Conservation (phyloP, 2,797 vertebrate species). For the Intellagama lesueurii region DNA sequence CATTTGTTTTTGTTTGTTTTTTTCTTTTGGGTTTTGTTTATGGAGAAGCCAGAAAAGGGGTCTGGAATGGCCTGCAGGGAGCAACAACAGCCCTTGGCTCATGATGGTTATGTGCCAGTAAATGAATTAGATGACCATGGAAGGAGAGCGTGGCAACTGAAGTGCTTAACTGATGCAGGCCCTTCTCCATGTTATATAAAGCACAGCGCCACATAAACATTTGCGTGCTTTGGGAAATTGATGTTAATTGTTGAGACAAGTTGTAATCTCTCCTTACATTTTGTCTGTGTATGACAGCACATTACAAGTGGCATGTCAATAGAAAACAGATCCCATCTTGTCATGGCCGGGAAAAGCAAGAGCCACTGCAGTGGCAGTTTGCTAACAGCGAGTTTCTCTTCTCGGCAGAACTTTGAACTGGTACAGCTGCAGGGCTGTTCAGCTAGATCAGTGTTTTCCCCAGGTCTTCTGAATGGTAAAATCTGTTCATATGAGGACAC, state of each 20-base stretch:
- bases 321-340: conserved; percentile 65
- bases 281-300: conserved; percentile 60
- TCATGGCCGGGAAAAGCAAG: conserved; percentile 54
- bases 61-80: neutral
- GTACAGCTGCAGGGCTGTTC: conserved; percentile 62
- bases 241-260: conserved; percentile 51
- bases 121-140: neutral
- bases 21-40: neutral
- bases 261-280: conserved; percentile 51
- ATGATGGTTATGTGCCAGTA: neutral
- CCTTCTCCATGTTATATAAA: neutral
- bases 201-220: conserved; percentile 21
- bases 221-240: conserved; percentile 32
- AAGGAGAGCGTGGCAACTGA: neutral
- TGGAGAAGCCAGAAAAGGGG: neutral
- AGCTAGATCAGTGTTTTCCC: conserved; percentile 62
- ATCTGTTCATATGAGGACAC: conserved; percentile 60
- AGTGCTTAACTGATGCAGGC: neutral
- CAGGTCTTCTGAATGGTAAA: conserved; percentile 42
- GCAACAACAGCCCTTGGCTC: too few relatives aligned
- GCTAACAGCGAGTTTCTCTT: conserved; percentile 69
- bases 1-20: too few relatives aligned
- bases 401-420: conserved; percentile 64
- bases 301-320: conserved; percentile 65
- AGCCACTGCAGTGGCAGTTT: neutral